Conservation (phyloP, 2,888 invertebrate species). For the Pimpla rufipes region DNA sequence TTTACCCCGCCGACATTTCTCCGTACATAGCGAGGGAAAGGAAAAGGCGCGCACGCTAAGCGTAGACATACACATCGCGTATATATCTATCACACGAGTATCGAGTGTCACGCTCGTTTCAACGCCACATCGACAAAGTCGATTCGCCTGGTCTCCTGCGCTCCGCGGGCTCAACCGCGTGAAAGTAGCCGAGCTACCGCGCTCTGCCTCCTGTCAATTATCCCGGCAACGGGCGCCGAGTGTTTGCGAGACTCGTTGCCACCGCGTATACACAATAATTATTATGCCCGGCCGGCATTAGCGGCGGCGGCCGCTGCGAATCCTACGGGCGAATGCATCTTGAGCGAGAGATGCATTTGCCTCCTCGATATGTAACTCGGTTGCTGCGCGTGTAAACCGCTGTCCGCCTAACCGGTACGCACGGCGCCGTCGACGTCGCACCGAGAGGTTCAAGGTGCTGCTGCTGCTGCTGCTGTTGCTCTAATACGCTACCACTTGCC, state of each 20-base stretch:
- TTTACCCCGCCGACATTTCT: background rate
- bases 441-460: background rate
- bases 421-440: background rate
- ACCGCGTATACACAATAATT: slow-evolving; percentile 64
- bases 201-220: slow-evolving; percentile 57
- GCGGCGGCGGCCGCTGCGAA: slow-evolving; percentile 18
- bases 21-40: slow-evolving; percentile 4
- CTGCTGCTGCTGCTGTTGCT: background rate
- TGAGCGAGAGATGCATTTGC: slow-evolving; percentile 41
- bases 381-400: slow-evolving; percentile 2
- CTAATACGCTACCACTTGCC: slow-evolving; percentile 53
- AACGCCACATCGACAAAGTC: slow-evolving; percentile 24
- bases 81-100: slow-evolving; percentile 30
- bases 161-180: slow-evolving; percentile 40
- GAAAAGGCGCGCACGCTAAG: too few relatives aligned
- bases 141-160: slow-evolving; percentile 13
- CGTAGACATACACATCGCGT: too few relatives aligned
- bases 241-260: slow-evolving; percentile 55
- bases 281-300: slow-evolving; percentile 52
- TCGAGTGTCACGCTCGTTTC: slow-evolving; percentile 29
- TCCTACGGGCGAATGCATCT: slow-evolving; percentile 45
- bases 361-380: slow-evolving; percentile 33
- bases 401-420: background rate
- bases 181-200: slow-evolving; percentile 46
- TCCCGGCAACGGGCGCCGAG: slow-evolving; percentile 28